Conservation (phyloP, 37 sponge, comb jelly and placozoan species). For the Ianthella basta region DNA sequence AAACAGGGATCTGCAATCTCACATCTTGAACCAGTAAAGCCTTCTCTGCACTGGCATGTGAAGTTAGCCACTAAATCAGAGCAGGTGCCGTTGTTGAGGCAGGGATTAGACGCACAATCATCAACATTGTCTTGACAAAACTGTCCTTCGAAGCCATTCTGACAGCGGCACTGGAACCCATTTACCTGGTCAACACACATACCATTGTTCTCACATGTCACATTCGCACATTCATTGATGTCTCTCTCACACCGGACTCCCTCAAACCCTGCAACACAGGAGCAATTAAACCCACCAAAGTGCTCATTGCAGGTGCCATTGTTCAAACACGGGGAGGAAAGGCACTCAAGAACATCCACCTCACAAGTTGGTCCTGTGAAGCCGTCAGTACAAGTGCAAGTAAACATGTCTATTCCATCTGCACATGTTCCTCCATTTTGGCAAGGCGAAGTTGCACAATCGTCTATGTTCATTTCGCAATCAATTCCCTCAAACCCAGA, state of each 20-base stretch:
- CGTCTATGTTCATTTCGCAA: conserved; percentile 36
- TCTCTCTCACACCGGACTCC: conserved; percentile 31
- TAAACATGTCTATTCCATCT: neutral
- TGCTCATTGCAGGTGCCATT: conserved; percentile 33
- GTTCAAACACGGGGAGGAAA: conserved; percentile 20
- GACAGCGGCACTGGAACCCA: conserved; percentile 26
- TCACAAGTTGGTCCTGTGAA: conserved; percentile 38
- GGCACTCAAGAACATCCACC: conserved; percentile 38
- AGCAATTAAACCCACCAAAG: conserved; percentile 10
- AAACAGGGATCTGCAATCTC: conserved; percentile 48
- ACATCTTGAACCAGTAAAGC: conserved; percentile 62
- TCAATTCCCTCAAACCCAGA: conserved; percentile 4
- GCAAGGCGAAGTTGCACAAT: conserved; percentile 34
- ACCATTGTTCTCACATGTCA: conserved; percentile 33
- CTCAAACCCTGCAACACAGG: conserved; percentile 23
- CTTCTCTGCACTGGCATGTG: conserved; percentile 57
- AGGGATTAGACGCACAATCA: neutral
- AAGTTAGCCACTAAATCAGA: conserved; percentile 38
- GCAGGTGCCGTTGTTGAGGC: conserved; percentile 12
- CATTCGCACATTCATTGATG: conserved; percentile 34
- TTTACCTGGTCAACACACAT: conserved; percentile 29
- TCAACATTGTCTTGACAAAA: conserved; percentile 38
- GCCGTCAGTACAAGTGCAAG: conserved; percentile 26
- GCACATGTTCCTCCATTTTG: conserved; percentile 44
- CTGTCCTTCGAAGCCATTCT: conserved; percentile 48